Base-by-base conservation (phyloP, 23 tunicate genomes). In the Trididemnum clinides region DNA sequence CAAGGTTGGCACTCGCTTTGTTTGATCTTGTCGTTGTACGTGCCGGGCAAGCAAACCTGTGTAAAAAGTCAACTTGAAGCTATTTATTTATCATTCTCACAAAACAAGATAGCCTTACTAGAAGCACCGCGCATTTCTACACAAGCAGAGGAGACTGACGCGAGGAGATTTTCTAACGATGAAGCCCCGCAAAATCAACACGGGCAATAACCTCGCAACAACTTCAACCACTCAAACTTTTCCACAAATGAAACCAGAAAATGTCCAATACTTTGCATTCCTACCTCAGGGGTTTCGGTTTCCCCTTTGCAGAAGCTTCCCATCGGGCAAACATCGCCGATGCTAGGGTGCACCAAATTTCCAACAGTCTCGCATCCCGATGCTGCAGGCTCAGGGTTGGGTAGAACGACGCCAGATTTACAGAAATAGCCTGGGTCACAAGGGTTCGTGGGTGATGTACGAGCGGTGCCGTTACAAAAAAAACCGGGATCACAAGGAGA, bases 371-470 rank as follows among this genome's bases (percentile, higher is more conserved):
- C 54, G 49, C 92, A 90, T 7, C 72, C 36, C 3, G 51, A 33
- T 1, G 58, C 84, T 77, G 77, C 83, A n/a, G 76, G 78, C 33
- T 64, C 72, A 19, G 99, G 93, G n/a, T 84, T 78, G 33, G 93
- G 78, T 22, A 64, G 31, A 0, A 30, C 63, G 2, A 86, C 88
- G 19, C 96, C 93, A 28, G 85, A 57, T 49, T 88, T 77, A 80
- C 99, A 96, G 76, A 84, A 96, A 44, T 83, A 91, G 15, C 99
- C 99, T 10, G 82, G 58, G 22, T 26, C 28, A 70, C 99, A 96
- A 18, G 33, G 35, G 28, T 31, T 81, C 15, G 90, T 64, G 22
- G 87, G 88, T 34, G 85, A 19, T 1, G 82, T 81, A 19, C 33
- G 50, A n/a, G 73, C 93, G 3, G 93, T 88, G 18, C 65, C 88